Conservation (phyloP, 2,888 invertebrate genomes). For the Gibbula magus region DNA sequence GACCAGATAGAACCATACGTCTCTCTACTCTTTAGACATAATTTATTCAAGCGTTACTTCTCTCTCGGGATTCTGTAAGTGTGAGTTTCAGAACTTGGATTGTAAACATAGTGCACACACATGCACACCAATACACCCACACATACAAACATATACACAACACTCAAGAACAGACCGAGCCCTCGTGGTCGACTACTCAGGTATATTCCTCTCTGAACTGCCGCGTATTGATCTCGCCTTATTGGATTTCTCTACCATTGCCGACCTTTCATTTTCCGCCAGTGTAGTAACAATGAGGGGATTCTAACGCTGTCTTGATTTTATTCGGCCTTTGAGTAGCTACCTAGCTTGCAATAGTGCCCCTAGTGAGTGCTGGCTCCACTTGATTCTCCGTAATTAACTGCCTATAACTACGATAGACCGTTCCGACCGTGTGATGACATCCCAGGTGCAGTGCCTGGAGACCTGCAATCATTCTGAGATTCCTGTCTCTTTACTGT, state of each 20-base stretch:
- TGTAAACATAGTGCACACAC: too few relatives aligned
- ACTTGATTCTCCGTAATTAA: background rate
- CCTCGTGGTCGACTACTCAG: too few relatives aligned
- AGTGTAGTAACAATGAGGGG: background rate
- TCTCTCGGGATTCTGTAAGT: too few relatives aligned
- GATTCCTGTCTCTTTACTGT: too few relatives aligned
- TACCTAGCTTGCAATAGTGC: background rate
- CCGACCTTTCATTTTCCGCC: constrained; percentile 17
- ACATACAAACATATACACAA: too few relatives aligned
- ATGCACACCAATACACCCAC: too few relatives aligned
- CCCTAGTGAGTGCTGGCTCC: background rate
- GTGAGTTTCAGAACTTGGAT: too few relatives aligned
- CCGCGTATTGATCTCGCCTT: background rate
- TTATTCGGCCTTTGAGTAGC: background rate
- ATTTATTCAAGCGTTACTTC: too few relatives aligned
- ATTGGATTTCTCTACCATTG: constrained; percentile 11
- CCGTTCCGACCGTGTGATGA: background rate
- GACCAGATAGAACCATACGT: too few relatives aligned
- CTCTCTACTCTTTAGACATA: too few relatives aligned
- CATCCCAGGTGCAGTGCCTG: background rate
- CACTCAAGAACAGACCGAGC: too few relatives aligned
- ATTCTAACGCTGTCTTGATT: constrained; percentile 1
- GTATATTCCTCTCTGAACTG: background rate
- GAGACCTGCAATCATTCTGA: too few relatives aligned
- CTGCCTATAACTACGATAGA: background rate